Evolutionary conservation across 1,140 invertebrate genomes (phyloP), one percentile per base, ranked within the genome.

Genomic region (Xylocopa sonorina): DNA sequence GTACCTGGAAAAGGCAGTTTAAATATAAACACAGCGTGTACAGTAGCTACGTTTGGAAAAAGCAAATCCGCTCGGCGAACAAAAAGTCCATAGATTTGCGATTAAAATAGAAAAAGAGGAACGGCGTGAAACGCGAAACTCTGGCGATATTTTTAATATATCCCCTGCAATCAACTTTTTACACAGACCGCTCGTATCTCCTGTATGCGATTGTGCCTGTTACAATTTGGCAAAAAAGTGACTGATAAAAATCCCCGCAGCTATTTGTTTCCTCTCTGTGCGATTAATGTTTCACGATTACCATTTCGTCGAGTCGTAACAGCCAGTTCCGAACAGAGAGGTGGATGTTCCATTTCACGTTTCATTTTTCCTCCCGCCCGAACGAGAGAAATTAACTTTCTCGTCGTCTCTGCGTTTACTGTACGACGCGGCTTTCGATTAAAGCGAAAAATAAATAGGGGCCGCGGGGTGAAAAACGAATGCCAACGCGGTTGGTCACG

Each of bases 341-440:
- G 34, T 10, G 38, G 2, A 38, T 38, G 21, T 27, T 48, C 18
- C 43, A 55, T 43, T 55, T 55, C 14, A 12, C 29, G 21, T 67
- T 55, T 29, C n/a, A 34, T 46, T 67, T 32, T 75, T 67, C 14
- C 27, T 50, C 6, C 18, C 27, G 27, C 1, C 7, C 38, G 14
- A 57, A 67, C 51, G 62, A 46, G 62, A 46, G 27, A 67, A 76
- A 68, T 67, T 67, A 67, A 66, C 27, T 67, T 51, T 2, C 21
- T 43, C 34, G 29, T 67, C 14, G 38, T 38, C 21, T 67, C 32
- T 34, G 58, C 38, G 46, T 64, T 74, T 34, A 46, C 34, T 3
- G 27, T 43, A 16, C n/a, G n/a, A 41, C 29, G 21, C 27, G n/a
- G 14, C n/a, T 55, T 46, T 57, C 41, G 34, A 62, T 62, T 53